phyloP scores from a whole-genome alignment of 2,113 vertebrate species.

The Formicarius rufipectus region DNA sequence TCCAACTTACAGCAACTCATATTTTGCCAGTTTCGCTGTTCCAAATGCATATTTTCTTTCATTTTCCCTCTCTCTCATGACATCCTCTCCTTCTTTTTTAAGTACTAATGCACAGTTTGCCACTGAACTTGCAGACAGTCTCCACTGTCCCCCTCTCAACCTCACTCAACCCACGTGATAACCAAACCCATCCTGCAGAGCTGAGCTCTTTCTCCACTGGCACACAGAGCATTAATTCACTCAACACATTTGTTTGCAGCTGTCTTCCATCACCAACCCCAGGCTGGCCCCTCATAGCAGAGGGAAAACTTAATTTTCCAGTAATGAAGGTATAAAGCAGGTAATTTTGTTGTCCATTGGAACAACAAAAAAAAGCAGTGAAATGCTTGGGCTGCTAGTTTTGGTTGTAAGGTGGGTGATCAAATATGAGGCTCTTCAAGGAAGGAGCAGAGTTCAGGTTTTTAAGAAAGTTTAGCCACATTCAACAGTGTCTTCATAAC shows the following conservation, averaged over 20 bases:
- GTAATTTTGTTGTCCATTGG: neutral
- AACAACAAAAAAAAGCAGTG: neutral
- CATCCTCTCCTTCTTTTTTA: neutral
- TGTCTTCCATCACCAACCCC: conserved; percentile 34
- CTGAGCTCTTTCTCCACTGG: conserved; percentile 30
- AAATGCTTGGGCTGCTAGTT: conserved; percentile 14
- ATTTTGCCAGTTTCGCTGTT: conserved; percentile 42
- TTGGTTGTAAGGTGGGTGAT: neutral
- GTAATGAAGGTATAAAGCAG: conserved; percentile 34
- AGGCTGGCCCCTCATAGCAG: neutral
- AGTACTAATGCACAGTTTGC: neutral
- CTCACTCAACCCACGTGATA: neutral
- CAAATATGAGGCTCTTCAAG: conserved; percentile 21
- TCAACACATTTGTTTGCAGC: conserved; percentile 54
- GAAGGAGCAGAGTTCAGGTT: conserved; percentile 18
- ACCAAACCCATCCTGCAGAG: neutral
- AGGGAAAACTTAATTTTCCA: conserved; percentile 35
- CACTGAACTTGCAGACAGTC: neutral
- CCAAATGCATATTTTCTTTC: neutral
- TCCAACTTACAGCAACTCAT: neutral
- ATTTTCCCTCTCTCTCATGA: neutral
- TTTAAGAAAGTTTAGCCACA: conserved; percentile 39
- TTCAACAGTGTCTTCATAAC: neutral
- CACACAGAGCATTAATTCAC: conserved; percentile 39
- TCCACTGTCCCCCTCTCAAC: neutral